phyloP scores from a whole-genome alignment of 2,113 vertebrate species.

The Cottus gobio region DNA sequence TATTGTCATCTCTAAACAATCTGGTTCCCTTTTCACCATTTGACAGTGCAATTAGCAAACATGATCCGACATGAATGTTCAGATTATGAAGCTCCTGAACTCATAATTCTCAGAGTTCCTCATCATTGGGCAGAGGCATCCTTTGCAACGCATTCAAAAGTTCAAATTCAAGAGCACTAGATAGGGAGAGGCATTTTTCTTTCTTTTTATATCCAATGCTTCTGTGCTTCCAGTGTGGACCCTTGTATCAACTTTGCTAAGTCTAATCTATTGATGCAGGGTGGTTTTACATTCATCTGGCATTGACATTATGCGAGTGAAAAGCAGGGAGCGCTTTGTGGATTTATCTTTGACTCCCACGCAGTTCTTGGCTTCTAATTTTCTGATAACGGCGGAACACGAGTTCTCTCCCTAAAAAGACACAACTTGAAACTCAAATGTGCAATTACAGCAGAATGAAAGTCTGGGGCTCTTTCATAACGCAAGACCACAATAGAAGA shows the following conservation, averaged over 20 bases:
- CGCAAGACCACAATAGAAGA: slow-evolving; percentile 53
- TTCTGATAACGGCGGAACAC: slow-evolving; percentile 83
- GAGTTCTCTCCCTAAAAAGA: slow-evolving; percentile 74
- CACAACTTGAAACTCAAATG: slow-evolving; percentile 76
- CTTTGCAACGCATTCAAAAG: slow-evolving; percentile 7
- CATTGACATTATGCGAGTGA: slow-evolving; percentile 73
- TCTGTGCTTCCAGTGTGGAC: slow-evolving; percentile 34
- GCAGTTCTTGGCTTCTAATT: slow-evolving; percentile 83
- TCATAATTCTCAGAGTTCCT: slow-evolving; percentile 28
- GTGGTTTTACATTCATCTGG: slow-evolving; percentile 77
- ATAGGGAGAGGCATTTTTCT: slow-evolving; percentile 1
- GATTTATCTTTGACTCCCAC: slow-evolving; percentile 81
- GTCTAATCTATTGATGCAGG: slow-evolving; percentile 76
- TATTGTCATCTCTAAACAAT: slow-evolving; percentile 36
- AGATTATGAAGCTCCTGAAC: slow-evolving; percentile 37
- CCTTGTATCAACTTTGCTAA: slow-evolving; percentile 60
- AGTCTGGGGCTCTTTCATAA: slow-evolving; percentile 55
- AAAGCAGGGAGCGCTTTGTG: slow-evolving; percentile 71
- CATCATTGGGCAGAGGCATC: slow-evolving; percentile 11
- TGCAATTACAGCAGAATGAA: slow-evolving; percentile 78
- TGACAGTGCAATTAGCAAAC: slow-evolving; percentile 62
- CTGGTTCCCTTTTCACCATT: slow-evolving; percentile 15
- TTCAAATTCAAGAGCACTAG: slow-evolving; percentile 41
- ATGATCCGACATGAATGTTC: slow-evolving; percentile 43
- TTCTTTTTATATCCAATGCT: slow-evolving; percentile 26